Conservation (phyloP, 2,888 invertebrate species). For the Nemurella pictetii region DNA sequence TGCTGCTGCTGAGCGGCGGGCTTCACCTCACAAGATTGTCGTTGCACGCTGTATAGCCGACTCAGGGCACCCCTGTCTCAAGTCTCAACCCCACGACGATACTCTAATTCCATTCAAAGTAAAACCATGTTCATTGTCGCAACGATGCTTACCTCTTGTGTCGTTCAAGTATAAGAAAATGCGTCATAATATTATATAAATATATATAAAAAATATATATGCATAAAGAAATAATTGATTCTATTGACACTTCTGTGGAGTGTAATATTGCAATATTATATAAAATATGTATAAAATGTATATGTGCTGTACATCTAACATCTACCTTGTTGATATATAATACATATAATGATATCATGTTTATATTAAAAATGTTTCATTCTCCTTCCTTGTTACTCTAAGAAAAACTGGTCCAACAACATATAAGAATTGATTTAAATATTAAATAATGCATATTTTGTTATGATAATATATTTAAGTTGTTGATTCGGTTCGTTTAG, state of each 20-base stretch:
- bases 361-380: conserved; percentile 35
- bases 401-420: too few species aligned
- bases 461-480: too few species aligned
- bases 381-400: too few species aligned
- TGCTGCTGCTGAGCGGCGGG: too few species aligned
- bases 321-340: conserved; percentile 37
- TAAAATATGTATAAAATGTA: conserved; percentile 36
- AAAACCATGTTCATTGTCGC: conserved; percentile 11
- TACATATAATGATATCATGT: conserved; percentile 39
- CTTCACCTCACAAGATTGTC: too few species aligned
- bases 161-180: neutral
- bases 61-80: neutral
- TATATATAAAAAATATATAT: neutral
- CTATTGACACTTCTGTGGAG: conserved; percentile 37
- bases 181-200: neutral
- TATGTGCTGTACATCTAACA: conserved; percentile 38
- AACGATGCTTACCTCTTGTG: conserved; percentile 7
- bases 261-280: conserved; percentile 37
- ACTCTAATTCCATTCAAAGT: neutral
- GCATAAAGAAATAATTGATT: conserved; percentile 3
- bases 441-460: too few species aligned
- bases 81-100: neutral
- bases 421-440: too few species aligned
- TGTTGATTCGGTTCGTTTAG: too few species aligned
- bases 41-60: neutral